A percentile compares a stretch with the other conserved stretches of the same genome.
phyloP scores from a whole-genome alignment of 2,888 invertebrate genomes.

The Philereme transversata region DNA sequence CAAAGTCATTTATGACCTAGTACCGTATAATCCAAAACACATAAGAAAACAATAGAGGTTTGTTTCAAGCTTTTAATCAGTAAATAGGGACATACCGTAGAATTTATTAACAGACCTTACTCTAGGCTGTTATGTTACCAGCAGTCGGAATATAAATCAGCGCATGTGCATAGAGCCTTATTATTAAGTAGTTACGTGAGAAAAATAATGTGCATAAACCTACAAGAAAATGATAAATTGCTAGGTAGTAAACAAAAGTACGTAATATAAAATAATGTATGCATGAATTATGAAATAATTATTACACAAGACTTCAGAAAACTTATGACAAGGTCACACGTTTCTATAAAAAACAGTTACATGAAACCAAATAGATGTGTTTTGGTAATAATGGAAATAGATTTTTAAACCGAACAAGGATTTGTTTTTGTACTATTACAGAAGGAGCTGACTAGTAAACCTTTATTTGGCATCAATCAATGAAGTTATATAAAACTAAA shows the following conservation, averaged over 20 bases:
- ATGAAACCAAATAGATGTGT: too few relatives aligned
- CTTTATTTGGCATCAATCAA: conserved; percentile 26
- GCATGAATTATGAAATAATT: too few relatives aligned
- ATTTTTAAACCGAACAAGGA: conserved; percentile 5
- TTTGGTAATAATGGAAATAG: neutral
- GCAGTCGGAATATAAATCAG: neutral
- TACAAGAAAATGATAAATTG: neutral
- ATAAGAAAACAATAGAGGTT: neutral
- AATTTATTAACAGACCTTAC: conserved; percentile 7
- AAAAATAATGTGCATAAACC: too few relatives aligned
- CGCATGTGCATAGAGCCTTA: too few relatives aligned
- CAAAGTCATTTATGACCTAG: too few relatives aligned
- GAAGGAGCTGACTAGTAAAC: conserved; percentile 27
- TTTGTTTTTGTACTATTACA: conserved; percentile 19
- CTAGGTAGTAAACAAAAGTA: neutral
- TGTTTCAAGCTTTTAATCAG: conserved; percentile 1
- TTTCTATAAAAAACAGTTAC: neutral
- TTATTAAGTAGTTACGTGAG: too few relatives aligned
- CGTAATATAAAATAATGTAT: too few relatives aligned
- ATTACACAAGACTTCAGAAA: neutral
- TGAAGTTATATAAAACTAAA: conserved; percentile 15
- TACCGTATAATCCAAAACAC: too few relatives aligned
- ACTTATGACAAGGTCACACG: neutral
- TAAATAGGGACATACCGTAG: conserved; percentile 7
- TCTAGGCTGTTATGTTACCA: neutral